Conservation (phyloP, 1,140 invertebrate genomes). For the Forficula auricularia region DNA sequence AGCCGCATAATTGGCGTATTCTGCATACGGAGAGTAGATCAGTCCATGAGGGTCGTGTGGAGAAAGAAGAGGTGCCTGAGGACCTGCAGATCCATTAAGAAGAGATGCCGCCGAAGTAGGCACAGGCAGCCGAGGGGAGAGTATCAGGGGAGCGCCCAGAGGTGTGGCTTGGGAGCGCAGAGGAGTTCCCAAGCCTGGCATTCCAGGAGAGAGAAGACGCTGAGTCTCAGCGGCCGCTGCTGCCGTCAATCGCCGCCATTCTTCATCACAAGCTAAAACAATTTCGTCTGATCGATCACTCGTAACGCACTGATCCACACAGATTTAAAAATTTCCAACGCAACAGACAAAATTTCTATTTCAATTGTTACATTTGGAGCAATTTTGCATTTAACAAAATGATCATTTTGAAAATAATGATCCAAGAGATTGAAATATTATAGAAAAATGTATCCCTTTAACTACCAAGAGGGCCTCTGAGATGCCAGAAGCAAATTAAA, state of each 20-base stretch:
- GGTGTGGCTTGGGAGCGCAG: constrained; percentile 46
- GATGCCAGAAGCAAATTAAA: too few relatives aligned
- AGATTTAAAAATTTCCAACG: too few relatives aligned
- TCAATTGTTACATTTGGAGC: too few relatives aligned
- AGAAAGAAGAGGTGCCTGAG: constrained; percentile 40
- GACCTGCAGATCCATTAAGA: constrained; percentile 50
- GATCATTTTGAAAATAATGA: too few relatives aligned
- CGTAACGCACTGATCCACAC: too few relatives aligned
- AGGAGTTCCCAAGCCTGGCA: constrained; percentile 37
- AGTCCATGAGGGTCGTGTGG: constrained; percentile 41
- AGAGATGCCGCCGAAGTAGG: constrained; percentile 56
- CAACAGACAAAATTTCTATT: too few relatives aligned
- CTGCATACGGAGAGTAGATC: constrained; percentile 64
- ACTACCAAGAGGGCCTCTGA: too few relatives aligned
- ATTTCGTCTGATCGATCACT: constrained; percentile 1
- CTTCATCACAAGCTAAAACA: constrained; percentile 47
- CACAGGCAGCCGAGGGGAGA: constrained; percentile 68
- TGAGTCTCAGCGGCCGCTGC: constrained; percentile 53
- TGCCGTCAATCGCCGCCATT: constrained; percentile 55
- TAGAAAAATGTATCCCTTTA: too few relatives aligned
- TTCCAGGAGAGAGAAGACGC: constrained; percentile 46
- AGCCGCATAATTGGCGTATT: constrained; percentile 76
- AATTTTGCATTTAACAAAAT: too few relatives aligned
- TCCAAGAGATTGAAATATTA: too few relatives aligned
- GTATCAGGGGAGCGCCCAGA: constrained; percentile 66